Conservation (phyloP, 2,888 invertebrate genomes). For the Macrosiphum euphorbiae region DNA sequence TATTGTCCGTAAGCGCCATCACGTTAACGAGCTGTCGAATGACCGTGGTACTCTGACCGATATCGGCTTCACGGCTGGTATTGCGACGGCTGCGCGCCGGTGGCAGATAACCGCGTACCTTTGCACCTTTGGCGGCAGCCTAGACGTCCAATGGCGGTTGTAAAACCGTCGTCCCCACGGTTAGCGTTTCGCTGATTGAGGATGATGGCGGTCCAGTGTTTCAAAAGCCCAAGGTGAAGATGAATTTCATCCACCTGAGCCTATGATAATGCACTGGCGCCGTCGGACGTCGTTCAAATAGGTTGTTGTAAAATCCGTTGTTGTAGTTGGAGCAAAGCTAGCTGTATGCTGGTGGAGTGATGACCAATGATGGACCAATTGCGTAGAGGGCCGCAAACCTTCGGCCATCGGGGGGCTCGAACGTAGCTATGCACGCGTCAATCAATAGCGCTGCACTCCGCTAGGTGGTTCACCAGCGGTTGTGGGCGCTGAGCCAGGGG, state of each 20-base stretch:
- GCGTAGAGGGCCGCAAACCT: not conserved
- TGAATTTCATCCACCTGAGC: not conserved
- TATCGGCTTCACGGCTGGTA: not conserved
- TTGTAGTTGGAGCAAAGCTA: not conserved
- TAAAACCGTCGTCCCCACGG: not conserved
- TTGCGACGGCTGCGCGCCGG: not conserved
- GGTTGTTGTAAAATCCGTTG: not conserved
- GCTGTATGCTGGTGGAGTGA: not conserved
- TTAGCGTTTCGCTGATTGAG: not conserved
- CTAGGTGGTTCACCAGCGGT: not conserved
- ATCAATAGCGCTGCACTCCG: not conserved
- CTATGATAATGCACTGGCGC: not conserved
- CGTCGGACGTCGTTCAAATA: not conserved
- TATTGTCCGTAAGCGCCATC: not conserved
- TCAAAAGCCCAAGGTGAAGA: not conserved
- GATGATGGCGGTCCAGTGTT: not conserved
- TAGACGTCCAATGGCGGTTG: constrained; percentile 12
- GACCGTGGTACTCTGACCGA: not conserved
- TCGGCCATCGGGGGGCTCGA: not conserved
- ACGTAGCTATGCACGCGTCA: not conserved
- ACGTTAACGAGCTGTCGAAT: not conserved
- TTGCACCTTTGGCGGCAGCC: not conserved
- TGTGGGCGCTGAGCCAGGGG: not conserved
- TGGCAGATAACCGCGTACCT: not conserved
- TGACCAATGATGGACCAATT: not conserved